Base-by-base conservation (phyloP, 2,797 vertebrate species). In the Linurgus olivaceus region DNA sequence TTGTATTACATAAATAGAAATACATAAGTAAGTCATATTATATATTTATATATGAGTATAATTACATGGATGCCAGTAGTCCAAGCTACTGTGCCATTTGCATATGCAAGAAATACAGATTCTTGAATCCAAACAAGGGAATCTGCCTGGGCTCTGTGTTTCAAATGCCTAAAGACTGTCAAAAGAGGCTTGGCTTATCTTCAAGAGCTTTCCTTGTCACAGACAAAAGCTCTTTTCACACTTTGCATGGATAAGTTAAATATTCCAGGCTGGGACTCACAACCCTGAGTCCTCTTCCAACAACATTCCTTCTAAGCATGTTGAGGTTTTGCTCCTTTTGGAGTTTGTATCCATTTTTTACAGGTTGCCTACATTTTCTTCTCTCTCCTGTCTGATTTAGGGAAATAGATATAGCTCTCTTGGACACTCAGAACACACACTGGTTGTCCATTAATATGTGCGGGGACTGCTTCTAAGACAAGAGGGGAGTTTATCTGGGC, bases 401-500 rank as follows among this genome's bases (percentile, higher is more conserved):
- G 52, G 74, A 66, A 61, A 48, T 2, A 33, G 7, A 44, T 70
- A n/a, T 0, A 73, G 29, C 55, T 82, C 25, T 77, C 59, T 23
- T 59, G 67, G 71, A 82, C 40, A 67, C 51, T 73, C 14, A 29
- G 59, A 92, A 63, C 24, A 73, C 44, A 76, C 44, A 15, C 65
- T 67, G 50, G 6, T 31, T 80, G 73, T 73, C 78, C 79, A 72
- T 81, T 93, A 78, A 90, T 90, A 80, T 75, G 66, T 52, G 66
- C 89, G 63, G 52, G 13, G 11, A 83, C 61, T 86, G 65, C 75
- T 89, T 94, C 89, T 86, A 68, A 96, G 76, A 72, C 29, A 85
- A 89, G 71, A 35, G 18, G 66, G 42, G 51, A 94, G 66, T 88
- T 96, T 95, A 90, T 86, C 73, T 44, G 72, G 54, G 29, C 19